Evolutionary conservation across 2,113 vertebrate genomes (phyloP).

Genomic region (Orthochromis malagaraziensis): DNA sequence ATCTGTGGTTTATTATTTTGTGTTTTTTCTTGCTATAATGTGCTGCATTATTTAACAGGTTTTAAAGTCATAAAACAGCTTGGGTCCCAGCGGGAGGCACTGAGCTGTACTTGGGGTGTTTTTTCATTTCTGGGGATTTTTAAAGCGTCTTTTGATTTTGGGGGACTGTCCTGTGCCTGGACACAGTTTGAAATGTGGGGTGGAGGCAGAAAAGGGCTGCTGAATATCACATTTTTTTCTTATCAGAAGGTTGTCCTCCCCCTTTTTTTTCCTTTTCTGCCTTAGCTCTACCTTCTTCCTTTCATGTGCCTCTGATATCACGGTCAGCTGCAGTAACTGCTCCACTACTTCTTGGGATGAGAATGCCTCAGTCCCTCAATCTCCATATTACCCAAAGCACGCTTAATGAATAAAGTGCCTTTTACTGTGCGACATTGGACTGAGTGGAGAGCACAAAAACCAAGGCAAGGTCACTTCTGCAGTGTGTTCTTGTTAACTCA

Average conservation of each 20-base stretch:
- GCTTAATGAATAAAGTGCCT: background rate
- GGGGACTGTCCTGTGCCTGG: conserved; percentile 9
- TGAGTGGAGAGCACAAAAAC: background rate
- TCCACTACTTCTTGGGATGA: background rate
- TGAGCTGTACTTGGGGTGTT: conserved; percentile 60
- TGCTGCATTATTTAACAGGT: conserved; percentile 76
- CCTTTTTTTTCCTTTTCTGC: background rate
- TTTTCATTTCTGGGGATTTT: conserved; percentile 64
- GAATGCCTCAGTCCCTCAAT: background rate
- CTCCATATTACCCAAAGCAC: background rate
- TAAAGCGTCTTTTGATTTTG: conserved; percentile 62
- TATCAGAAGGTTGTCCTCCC: background rate
- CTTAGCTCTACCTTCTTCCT: background rate
- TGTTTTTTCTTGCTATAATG: conserved; percentile 43
- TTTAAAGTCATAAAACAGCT: conserved; percentile 81
- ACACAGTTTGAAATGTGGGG: background rate
- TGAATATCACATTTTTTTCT: background rate
- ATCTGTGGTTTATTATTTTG: conserved; percentile 49
- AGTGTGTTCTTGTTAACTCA: background rate
- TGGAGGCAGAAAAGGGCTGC: background rate
- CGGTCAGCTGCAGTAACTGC: background rate
- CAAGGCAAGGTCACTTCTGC: conserved; percentile 29
- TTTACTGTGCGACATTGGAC: conserved; percentile 1
- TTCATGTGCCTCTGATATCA: background rate
- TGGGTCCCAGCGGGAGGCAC: conserved; percentile 65